These are phyloP conservation scores for Polyommatus icarus DNA, from an alignment of 2,888 invertebrate species.

Conservation along the genomic window DNA sequence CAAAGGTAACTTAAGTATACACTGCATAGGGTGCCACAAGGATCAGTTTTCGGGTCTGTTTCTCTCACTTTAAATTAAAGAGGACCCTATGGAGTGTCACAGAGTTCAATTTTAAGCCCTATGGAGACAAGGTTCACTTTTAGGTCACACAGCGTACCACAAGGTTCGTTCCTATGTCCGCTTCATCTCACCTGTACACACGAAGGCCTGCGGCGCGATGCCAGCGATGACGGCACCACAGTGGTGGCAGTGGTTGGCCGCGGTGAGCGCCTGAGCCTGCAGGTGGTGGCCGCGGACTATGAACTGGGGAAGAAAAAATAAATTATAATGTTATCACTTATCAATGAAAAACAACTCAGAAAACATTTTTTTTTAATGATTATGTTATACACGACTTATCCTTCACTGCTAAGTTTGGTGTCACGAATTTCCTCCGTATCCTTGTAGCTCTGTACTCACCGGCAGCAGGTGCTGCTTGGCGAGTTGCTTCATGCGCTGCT, in stretches of 20 bases:
- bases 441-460: too few species aligned
- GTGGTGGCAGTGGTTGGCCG: conserved; percentile 95
- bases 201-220: conserved; percentile 97
- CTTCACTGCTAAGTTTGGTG: too few species aligned
- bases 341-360: too few species aligned
- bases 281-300: conserved; percentile 94
- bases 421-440: too few species aligned
- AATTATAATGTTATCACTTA: neutral
- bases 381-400: too few species aligned
- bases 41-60: neutral
- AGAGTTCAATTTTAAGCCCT: neutral
- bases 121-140: neutral
- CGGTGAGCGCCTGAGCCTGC: conserved; percentile 92
- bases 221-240: conserved; percentile 96
- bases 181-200: conserved; percentile 86
- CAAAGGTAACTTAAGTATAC: neutral
- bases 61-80: neutral
- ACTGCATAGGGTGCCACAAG: neutral
- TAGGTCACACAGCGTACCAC: neutral
- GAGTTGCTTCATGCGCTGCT: too few species aligned
- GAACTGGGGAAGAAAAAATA: conserved; percentile 71
- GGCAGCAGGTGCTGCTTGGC: too few species aligned
- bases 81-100: neutral
- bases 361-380: too few species aligned
- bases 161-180: neutral